Conservation (phyloP, 2,888 invertebrate genomes). For the Drosophila prostipennis region DNA sequence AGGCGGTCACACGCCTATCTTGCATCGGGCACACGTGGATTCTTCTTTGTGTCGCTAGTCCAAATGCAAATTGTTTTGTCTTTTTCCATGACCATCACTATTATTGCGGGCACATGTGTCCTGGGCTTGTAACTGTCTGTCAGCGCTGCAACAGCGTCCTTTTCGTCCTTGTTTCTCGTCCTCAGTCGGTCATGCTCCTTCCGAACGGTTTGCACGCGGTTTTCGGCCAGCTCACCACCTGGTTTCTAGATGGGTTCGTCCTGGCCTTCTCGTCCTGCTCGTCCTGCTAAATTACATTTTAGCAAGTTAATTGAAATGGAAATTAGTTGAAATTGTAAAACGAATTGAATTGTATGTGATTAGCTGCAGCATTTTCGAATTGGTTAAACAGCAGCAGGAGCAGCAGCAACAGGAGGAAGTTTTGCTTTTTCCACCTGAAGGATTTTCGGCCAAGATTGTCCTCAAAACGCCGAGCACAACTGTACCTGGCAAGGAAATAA, state of each 20-base stretch:
- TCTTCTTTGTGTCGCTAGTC: too few species aligned
- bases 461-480: slow-evolving; percentile 5
- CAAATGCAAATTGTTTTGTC: too few species aligned
- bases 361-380: slow-evolving; percentile 80
- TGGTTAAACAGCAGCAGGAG: slow-evolving; percentile 65
- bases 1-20: too few species aligned
- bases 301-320: slow-evolving; percentile 84
- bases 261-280: slow-evolving; percentile 25
- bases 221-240: slow-evolving; percentile 38
- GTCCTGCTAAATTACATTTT: slow-evolving; percentile 81
- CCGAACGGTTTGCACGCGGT: slow-evolving; percentile 39
- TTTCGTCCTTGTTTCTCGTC: slow-evolving; percentile 34
- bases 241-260: slow-evolving; percentile 13
- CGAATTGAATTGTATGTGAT: slow-evolving; percentile 83
- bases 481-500: slow-evolving; percentile 2
- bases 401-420: slow-evolving; percentile 9
- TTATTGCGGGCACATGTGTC: background rate
- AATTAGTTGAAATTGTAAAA: slow-evolving; percentile 84
- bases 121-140: slow-evolving; percentile 23
- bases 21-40: too few species aligned
- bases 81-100: background rate
- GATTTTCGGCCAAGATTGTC: slow-evolving; percentile 4
- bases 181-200: slow-evolving; percentile 49
- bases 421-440: slow-evolving; percentile 4
- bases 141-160: slow-evolving; percentile 33